A percentile compares a stretch with the other conserved stretches of the same genome.
phyloP scores from a whole-genome alignment of 1,140 invertebrate genomes.

The Elymnias hypermnestra region DNA sequence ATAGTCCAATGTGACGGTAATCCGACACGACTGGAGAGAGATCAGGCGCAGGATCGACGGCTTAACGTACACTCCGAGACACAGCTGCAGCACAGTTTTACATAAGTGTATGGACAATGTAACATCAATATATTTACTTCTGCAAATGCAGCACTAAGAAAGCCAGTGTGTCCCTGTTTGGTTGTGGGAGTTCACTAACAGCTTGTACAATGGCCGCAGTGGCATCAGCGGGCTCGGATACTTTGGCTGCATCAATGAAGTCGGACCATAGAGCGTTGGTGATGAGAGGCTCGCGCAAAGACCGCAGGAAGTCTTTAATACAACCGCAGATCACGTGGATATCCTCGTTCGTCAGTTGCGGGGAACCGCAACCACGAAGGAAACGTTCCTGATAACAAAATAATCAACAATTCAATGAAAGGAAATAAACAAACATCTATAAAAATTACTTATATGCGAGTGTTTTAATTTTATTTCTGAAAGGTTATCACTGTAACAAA shows the following conservation, averaged over 20 bases:
- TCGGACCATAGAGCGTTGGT: conserved; percentile 84
- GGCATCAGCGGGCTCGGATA: conserved; percentile 59
- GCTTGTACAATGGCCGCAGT: conserved; percentile 78
- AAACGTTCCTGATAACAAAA: conserved; percentile 52
- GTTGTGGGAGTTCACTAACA: conserved; percentile 84
- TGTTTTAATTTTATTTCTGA: too few relatives aligned
- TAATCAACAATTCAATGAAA: too few relatives aligned
- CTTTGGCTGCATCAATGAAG: conserved; percentile 66
- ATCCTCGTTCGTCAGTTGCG: conserved; percentile 52
- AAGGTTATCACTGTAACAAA: too few relatives aligned
- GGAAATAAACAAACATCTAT: too few relatives aligned
- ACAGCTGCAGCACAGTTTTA: too few relatives aligned
- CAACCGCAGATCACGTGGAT: conserved; percentile 69
- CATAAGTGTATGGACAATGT: not conserved
- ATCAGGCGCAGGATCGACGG: too few relatives aligned
- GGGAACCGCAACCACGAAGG: conserved; percentile 63
- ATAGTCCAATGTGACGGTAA: too few relatives aligned
- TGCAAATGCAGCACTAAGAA: conserved; percentile 87
- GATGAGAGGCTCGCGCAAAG: conserved; percentile 89
- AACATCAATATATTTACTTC: conserved; percentile 8
- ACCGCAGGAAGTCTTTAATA: conserved; percentile 89
- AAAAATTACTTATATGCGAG: too few relatives aligned
- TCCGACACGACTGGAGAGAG: too few relatives aligned
- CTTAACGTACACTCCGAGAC: too few relatives aligned
- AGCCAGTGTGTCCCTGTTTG: conserved; percentile 90